Conservation (phyloP, 1,140 invertebrate species). For the Drosophila nebulosa region DNA sequence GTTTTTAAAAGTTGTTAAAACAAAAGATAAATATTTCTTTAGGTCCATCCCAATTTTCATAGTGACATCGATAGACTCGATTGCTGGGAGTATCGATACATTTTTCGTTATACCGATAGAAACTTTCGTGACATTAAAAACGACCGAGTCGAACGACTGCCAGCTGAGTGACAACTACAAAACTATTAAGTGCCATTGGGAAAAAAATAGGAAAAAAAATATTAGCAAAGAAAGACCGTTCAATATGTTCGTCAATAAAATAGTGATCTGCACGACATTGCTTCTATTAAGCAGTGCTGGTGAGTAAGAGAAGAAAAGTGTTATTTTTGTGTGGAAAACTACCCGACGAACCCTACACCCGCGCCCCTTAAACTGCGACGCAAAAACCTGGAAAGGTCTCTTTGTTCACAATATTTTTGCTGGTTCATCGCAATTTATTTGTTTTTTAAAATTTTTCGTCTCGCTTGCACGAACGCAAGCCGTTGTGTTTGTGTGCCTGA, state of each 20-base stretch:
- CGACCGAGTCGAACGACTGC: too few species aligned
- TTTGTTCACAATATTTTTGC: slow-evolving; percentile 57
- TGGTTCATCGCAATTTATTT: slow-evolving; percentile 68
- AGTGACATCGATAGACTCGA: too few species aligned
- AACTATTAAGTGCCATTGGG: neutral
- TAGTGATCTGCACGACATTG: slow-evolving; percentile 46
- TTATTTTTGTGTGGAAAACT: slow-evolving; percentile 9
- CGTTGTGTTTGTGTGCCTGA: slow-evolving; percentile 18
- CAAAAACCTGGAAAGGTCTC: slow-evolving; percentile 25
- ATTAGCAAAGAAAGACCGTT: neutral
- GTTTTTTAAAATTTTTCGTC: slow-evolving; percentile 37
- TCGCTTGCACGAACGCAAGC: slow-evolving; percentile 53
- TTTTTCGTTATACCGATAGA: neutral
- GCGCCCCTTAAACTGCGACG: slow-evolving; percentile 20
- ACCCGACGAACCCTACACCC: neutral
- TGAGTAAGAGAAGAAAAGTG: slow-evolving; percentile 30
- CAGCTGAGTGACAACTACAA: neutral
- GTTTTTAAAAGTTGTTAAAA: too few species aligned
- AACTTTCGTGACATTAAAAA: too few species aligned
- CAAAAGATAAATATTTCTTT: too few species aligned
- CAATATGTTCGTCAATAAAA: slow-evolving; percentile 53
- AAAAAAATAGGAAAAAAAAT: neutral
- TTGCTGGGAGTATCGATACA: too few species aligned
- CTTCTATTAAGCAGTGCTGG: slow-evolving; percentile 52
- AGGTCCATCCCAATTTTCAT: too few species aligned